Evolutionary conservation across 2,113 vertebrate species (phyloP).

Genomic region (Psittacus erithacus): DNA sequence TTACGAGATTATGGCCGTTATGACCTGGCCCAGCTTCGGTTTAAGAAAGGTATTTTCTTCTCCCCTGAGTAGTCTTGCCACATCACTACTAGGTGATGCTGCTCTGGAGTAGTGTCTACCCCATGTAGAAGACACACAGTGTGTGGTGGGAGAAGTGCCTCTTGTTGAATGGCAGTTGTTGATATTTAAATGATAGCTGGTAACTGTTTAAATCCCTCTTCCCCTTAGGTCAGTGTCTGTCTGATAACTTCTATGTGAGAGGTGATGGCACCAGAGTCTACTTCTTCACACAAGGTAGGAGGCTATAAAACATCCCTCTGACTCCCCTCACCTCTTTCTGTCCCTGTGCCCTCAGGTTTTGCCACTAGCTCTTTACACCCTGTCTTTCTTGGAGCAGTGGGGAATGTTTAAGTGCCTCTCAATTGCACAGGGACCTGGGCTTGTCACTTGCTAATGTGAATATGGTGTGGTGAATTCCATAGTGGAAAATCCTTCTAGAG

Average conservation of each 20-base stretch:
- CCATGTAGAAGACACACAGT: not conserved
- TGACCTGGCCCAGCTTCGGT: conserved; percentile 95
- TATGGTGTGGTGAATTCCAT: not conserved
- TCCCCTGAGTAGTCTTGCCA: not conserved
- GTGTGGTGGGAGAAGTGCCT: not conserved
- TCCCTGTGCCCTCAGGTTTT: not conserved
- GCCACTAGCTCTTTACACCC: not conserved
- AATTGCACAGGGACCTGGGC: not conserved
- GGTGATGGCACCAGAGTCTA: conserved; percentile 97
- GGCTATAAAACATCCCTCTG: not conserved
- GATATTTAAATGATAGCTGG: not conserved
- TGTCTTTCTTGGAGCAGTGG: not conserved
- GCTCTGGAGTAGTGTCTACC: not conserved
- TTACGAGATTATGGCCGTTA: conserved; percentile 96
- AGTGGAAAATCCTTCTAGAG: not conserved
- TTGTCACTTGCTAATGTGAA: not conserved
- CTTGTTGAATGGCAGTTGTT: not conserved
- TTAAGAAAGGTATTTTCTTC: conserved; percentile 89
- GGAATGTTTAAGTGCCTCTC: not conserved
- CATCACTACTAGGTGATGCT: not conserved
- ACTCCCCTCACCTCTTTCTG: not conserved
- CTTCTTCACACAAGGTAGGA: conserved; percentile 96
- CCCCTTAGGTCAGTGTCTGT: conserved; percentile 88
- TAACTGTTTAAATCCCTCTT: conserved; percentile 2
- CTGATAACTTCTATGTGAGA: conserved; percentile 96